phyloP scores from a whole-genome alignment of 2,797 vertebrate species.

The Botia kubotai region DNA sequence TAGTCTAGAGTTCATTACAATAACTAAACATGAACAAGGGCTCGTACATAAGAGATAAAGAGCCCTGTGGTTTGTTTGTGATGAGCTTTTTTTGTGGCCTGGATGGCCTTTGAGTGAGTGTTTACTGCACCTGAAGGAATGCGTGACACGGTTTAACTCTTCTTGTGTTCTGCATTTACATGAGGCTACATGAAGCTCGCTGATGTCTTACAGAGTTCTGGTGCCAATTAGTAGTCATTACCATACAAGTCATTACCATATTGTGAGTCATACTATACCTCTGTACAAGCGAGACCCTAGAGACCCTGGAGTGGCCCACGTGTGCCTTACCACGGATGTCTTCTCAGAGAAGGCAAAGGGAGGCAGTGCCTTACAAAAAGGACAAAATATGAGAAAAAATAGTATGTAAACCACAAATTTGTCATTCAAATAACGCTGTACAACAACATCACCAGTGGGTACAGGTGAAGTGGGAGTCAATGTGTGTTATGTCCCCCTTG shows the following conservation, averaged over 20 bases:
- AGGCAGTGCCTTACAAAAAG: too few species aligned
- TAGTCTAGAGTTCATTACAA: slow-evolving; percentile 27
- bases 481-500: too few species aligned
- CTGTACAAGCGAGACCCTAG: background rate
- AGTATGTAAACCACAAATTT: too few species aligned
- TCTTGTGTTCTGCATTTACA: background rate
- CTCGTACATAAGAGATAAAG: background rate
- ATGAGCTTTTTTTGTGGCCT: background rate
- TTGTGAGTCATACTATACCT: background rate
- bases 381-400: too few species aligned
- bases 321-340: too few species aligned
- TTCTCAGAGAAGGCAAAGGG: too few species aligned
- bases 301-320: too few species aligned
- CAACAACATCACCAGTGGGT: too few species aligned
- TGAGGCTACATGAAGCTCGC: background rate
- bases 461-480: too few species aligned
- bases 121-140: slow-evolving; percentile 14
- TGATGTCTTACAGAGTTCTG: slow-evolving; percentile 1
- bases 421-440: too few species aligned
- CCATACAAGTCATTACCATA: background rate
- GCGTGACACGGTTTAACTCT: background rate
- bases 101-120: background rate
- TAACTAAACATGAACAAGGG: slow-evolving; percentile 28
- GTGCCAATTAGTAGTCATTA: background rate
- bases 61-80: slow-evolving; percentile 9